A percentile compares a stretch with the other conserved stretches of the same genome.
Evolutionary conservation across 2,888 invertebrate genomes (phyloP).

Genomic region (Athalia rosae): DNA sequence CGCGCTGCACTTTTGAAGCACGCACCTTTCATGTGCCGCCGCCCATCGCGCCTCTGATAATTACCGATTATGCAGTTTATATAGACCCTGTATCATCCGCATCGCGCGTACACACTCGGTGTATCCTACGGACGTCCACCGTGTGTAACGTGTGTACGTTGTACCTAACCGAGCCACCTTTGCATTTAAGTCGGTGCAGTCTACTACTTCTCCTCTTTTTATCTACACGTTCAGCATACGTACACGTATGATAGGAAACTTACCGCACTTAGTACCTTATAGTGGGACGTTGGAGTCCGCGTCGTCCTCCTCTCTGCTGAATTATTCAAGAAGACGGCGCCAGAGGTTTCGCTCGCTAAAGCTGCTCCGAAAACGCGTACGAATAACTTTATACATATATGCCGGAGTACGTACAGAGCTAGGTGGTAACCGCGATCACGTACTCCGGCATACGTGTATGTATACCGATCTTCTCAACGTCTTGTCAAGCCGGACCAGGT

Average conservation of each 20-base stretch:
- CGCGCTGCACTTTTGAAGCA: neutral
- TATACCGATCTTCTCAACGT: neutral
- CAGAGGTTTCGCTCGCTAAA: constrained; percentile 36
- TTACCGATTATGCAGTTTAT: neutral
- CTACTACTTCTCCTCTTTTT: neutral
- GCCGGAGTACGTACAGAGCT: neutral
- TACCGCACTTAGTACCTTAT: constrained; percentile 36
- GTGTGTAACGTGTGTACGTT: neutral
- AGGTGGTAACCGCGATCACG: neutral
- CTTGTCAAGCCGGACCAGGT: neutral
- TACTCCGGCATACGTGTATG: no score
- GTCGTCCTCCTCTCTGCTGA: constrained; percentile 31
- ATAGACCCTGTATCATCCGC: constrained; percentile 1
- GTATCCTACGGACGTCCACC: neutral
- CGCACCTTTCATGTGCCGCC: neutral
- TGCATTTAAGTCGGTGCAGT: no score
- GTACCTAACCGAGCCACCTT: neutral
- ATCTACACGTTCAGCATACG: constrained; percentile 8
- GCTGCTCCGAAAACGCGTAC: constrained; percentile 32
- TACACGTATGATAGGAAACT: constrained; percentile 36
- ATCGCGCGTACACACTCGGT: neutral
- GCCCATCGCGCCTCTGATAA: neutral
- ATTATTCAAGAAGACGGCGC: constrained; percentile 40
- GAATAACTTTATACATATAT: neutral
- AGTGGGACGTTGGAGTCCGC: constrained; percentile 20